Evolutionary conservation across 2,113 vertebrate genomes (phyloP).

Genomic region (Dromas ardeola): DNA sequence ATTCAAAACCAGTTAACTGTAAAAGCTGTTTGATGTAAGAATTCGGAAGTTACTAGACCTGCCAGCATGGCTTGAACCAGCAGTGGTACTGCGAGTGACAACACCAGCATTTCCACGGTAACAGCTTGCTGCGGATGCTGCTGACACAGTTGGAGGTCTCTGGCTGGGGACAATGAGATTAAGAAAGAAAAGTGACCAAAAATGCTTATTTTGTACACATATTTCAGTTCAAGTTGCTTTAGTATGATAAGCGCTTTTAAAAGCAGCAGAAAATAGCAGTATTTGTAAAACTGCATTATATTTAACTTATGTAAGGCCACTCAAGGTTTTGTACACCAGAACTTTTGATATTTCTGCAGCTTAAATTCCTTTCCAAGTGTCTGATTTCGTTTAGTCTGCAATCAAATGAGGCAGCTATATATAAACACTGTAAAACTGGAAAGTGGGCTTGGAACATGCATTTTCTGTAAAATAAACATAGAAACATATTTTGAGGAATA

Average conservation of each 20-base stretch:
- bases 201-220: neutral
- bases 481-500: neutral
- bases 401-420: neutral
- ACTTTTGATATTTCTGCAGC: neutral
- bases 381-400: neutral
- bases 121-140: neutral
- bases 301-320: neutral
- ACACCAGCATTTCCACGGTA: neutral
- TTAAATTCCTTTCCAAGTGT: neutral
- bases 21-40: neutral
- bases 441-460: neutral
- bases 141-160: neutral
- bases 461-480: neutral
- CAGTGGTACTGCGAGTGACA: neutral
- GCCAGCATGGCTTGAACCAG: neutral
- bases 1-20: neutral
- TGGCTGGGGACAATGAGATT: neutral
- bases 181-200: neutral
- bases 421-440: neutral
- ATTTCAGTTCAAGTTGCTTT: neutral
- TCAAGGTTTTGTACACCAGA: neutral
- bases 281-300: neutral
- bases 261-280: neutral
- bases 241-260: neutral
- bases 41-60: neutral